A percentile compares a stretch with the other conserved stretches of the same genome.
Conservation (phyloP, 2,113 vertebrate genomes). For the Sminthopsis crassicaudata region DNA sequence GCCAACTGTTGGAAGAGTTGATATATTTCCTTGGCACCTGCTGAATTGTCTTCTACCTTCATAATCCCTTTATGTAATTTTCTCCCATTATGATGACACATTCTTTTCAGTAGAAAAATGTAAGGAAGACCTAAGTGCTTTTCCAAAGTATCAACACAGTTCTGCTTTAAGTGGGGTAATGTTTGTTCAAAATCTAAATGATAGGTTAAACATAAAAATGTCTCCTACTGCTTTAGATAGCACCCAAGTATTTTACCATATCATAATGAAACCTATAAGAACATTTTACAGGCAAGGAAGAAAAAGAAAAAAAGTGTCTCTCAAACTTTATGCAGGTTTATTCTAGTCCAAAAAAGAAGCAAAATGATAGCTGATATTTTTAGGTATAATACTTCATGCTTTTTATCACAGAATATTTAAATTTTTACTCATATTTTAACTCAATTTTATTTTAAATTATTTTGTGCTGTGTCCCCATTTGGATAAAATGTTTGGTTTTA, state of each 20-base stretch:
- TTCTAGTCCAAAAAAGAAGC: slow-evolving; percentile 6
- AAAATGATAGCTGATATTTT: neutral
- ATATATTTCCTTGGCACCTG: neutral
- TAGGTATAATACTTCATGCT: neutral
- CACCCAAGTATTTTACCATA: slow-evolving; percentile 14
- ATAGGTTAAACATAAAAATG: neutral
- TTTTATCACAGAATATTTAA: slow-evolving; percentile 2
- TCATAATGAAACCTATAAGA: slow-evolving; percentile 35
- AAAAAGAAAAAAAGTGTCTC: slow-evolving; percentile 12
- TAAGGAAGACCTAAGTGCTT: neutral
- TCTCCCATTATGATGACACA: neutral
- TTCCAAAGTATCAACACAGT: slow-evolving; percentile 14
- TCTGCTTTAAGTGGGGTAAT: slow-evolving; percentile 21
- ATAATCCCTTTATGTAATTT: neutral
- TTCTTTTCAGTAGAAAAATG: neutral
- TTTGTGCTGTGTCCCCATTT: neutral
- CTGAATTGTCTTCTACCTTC: neutral
- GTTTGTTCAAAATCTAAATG: slow-evolving; percentile 26
- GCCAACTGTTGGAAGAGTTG: neutral
- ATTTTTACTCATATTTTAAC: slow-evolving; percentile 31
- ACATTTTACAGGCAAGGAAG: slow-evolving; percentile 22
- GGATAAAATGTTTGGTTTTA: neutral
- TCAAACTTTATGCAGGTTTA: slow-evolving; percentile 26
- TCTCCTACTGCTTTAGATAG: slow-evolving; percentile 24
- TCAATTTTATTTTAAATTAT: neutral